Evolutionary conservation across 2,888 invertebrate species (phyloP).

Genomic region (Patella depressa): DNA sequence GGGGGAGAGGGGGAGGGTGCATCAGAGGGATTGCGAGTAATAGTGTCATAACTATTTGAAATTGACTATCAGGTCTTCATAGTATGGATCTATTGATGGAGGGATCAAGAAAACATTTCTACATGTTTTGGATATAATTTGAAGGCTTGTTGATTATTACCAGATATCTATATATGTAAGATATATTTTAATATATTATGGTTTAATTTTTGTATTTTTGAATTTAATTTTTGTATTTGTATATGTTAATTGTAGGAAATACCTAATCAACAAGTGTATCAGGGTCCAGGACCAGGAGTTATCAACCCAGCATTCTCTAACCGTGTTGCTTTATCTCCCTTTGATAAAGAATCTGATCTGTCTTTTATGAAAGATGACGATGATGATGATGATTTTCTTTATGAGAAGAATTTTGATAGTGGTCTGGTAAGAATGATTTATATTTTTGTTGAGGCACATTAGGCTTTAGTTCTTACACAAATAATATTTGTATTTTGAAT

Average conservation of each 20-base stretch:
- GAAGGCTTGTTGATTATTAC: no score
- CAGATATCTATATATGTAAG: no score
- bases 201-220: neutral
- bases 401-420: slow-evolving; percentile 59
- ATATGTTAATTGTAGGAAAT: slow-evolving; percentile 1
- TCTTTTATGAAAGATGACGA: slow-evolving; percentile 46
- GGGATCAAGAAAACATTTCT: no score
- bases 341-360: slow-evolving; percentile 43
- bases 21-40: no score
- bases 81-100: no score
- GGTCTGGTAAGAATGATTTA: slow-evolving; percentile 51
- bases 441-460: no score
- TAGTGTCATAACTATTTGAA: no score
- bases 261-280: slow-evolving; percentile 15
- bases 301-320: slow-evolving; percentile 58
- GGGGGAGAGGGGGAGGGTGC: no score
- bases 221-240: neutral
- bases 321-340: slow-evolving; percentile 24
- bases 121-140: no score
- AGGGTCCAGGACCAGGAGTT: slow-evolving; percentile 47
- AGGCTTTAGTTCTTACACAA: no score
- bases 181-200: neutral
- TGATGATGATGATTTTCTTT: slow-evolving; percentile 48
- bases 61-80: no score
- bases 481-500: no score